phyloP scores from a whole-genome alignment of 2,888 invertebrate species.

The Cephus nigrinus region DNA sequence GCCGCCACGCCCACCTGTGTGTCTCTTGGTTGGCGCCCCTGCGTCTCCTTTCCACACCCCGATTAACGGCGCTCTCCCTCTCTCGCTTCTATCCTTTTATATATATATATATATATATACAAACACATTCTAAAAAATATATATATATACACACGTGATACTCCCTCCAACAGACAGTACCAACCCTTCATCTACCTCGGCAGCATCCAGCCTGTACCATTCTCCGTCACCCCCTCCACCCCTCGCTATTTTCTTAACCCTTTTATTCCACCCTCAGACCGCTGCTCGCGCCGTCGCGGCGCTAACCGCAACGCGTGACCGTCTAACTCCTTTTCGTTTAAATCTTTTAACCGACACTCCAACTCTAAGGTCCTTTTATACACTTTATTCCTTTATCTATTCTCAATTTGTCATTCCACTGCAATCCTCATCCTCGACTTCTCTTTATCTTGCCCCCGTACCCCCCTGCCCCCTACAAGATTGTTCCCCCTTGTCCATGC shows the following conservation, averaged over 20 bases:
- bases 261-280: neutral
- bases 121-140: neutral
- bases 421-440: neutral
- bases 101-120: neutral
- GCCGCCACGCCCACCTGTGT: constrained; percentile 62
- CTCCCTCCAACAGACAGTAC: neutral
- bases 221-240: constrained; percentile 22
- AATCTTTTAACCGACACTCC: constrained; percentile 20
- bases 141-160: neutral
- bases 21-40: constrained; percentile 48
- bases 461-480: neutral
- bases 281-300: constrained; percentile 2
- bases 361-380: neutral
- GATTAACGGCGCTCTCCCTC: neutral
- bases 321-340: constrained; percentile 63
- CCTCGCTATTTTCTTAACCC: constrained; percentile 7
- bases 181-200: neutral
- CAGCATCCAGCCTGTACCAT: neutral
- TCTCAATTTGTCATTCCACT: neutral
- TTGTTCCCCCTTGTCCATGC: neutral
- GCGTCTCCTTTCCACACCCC: constrained; percentile 34
- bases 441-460: neutral
- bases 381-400: neutral
- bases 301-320: constrained; percentile 64
- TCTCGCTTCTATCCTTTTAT: neutral